These are phyloP conservation scores for Caenorhabditis doughertyi DNA, from an alignment of 2,888 invertebrate species.

Conservation along the genomic window DNA sequence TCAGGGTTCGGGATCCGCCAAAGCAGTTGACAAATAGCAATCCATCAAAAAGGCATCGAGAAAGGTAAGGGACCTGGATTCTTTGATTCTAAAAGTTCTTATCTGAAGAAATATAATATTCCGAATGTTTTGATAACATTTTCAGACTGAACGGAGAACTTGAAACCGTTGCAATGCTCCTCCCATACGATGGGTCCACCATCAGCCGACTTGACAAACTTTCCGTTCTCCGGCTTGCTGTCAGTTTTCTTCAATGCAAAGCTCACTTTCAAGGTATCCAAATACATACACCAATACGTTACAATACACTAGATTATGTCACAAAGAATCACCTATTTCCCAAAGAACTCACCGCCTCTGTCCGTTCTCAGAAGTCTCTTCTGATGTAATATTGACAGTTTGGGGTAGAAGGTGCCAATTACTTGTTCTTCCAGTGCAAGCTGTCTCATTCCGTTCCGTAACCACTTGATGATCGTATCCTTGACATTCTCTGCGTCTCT, in stretches of 20 bases:
- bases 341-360: no score
- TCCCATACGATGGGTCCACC: conserved; percentile 86
- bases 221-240: conserved; percentile 96
- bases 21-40: conserved; percentile 85
- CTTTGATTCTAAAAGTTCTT: background rate
- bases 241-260: conserved; percentile 98
- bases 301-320: conserved; percentile 17
- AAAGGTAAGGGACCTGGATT: conserved; percentile 85
- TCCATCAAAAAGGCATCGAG: conserved; percentile 98
- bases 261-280: conserved; percentile 97
- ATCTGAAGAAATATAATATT: no score
- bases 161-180: conserved; percentile 90
- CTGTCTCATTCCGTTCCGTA: conserved; percentile 46
- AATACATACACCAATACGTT: no score
- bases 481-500: conserved; percentile 56
- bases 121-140: no score
- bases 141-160: conserved; percentile 93
- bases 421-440: conserved; percentile 25
- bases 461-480: conserved; percentile 47
- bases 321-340: conserved; percentile 25
- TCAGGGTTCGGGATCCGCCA: conserved; percentile 80
- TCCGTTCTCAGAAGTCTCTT: conserved; percentile 21
- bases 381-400: conserved; percentile 45
- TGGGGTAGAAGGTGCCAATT: conserved; percentile 45
- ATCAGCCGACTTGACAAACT: conserved; percentile 94